These are phyloP conservation scores for Microplitis deprimator DNA, from an alignment of 2,888 invertebrate species.

Conservation along the genomic window DNA sequence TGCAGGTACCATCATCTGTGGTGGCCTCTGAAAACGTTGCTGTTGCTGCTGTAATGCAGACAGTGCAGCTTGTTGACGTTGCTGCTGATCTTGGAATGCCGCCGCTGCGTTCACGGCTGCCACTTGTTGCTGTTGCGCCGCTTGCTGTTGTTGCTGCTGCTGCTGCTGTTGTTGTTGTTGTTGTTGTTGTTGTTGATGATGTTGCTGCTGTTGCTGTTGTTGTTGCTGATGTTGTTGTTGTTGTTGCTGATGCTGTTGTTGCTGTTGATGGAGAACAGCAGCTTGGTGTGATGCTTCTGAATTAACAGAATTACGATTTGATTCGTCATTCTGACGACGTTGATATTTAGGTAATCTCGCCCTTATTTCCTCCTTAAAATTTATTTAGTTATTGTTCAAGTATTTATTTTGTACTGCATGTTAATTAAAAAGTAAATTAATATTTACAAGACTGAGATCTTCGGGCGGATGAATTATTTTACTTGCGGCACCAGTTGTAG, in stretches of 20 bases:
- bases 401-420: not conserved
- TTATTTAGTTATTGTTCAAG: not conserved
- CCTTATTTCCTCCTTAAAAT: conserved; percentile 82
- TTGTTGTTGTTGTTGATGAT: conserved; percentile 57
- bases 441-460: conserved; percentile 83
- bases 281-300: conserved; percentile 55
- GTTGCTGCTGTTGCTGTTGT: conserved; percentile 62
- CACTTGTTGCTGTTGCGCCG: conserved; percentile 64
- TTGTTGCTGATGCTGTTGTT: conserved; percentile 59
- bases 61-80: conserved; percentile 71
- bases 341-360: conserved; percentile 81
- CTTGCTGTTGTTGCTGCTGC: conserved; percentile 63
- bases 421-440: not conserved
- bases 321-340: conserved; percentile 70
- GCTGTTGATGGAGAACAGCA: conserved; percentile 55
- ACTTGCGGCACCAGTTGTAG: conserved; percentile 86
- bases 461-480: conserved; percentile 95
- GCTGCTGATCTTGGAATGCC: conserved; percentile 69
- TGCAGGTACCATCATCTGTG: conserved; percentile 72
- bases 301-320: conserved; percentile 60
- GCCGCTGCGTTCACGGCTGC: conserved; percentile 72
- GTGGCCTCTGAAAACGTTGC: conserved; percentile 71
- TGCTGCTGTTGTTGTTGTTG: conserved; percentile 64
- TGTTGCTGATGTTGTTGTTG: too few relatives aligned
- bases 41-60: conserved; percentile 70